Percentiles rank a stretch among this genome's conserved stretches.
Evolutionary conservation across 2,113 vertebrate genomes (phyloP).

Genomic region (Sapayoa aenigma): DNA sequence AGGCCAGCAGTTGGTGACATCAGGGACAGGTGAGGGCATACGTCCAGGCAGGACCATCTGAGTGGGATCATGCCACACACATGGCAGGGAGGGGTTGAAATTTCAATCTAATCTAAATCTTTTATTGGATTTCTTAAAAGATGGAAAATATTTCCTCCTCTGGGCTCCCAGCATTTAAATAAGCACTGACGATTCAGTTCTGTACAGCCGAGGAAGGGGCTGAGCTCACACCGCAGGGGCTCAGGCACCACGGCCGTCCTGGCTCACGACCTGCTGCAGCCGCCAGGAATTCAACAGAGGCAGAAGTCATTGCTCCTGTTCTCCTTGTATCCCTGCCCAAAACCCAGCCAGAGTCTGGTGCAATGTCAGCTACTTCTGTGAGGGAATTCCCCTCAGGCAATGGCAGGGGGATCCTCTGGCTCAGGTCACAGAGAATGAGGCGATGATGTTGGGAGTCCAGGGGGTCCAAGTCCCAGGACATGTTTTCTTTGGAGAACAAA

Average conservation of each 20-base stretch:
- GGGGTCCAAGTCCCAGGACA: background rate
- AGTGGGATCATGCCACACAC: background rate
- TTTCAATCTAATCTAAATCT: background rate
- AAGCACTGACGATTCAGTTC: background rate
- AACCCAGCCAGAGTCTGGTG: background rate
- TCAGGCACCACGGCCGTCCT: background rate
- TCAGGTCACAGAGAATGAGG: background rate
- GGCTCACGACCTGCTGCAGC: background rate
- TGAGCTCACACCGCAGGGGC: background rate
- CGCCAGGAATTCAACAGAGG: background rate
- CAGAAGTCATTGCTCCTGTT: rapidly evolving
- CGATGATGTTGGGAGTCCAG: background rate
- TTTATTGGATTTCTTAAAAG: background rate
- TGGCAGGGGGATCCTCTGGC: background rate
- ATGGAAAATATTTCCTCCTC: background rate
- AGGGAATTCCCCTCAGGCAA: background rate
- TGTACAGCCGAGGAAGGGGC: background rate
- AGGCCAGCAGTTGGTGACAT: background rate
- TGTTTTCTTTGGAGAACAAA: background rate
- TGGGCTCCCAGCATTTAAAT: background rate
- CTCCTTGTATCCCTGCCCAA: background rate
- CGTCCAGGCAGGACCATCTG: background rate
- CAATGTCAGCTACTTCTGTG: background rate
- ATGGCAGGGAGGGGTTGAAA: background rate
- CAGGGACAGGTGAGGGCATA: background rate